phyloP scores from a whole-genome alignment of 2,113 vertebrate species.

The Vidua chalybeata region DNA sequence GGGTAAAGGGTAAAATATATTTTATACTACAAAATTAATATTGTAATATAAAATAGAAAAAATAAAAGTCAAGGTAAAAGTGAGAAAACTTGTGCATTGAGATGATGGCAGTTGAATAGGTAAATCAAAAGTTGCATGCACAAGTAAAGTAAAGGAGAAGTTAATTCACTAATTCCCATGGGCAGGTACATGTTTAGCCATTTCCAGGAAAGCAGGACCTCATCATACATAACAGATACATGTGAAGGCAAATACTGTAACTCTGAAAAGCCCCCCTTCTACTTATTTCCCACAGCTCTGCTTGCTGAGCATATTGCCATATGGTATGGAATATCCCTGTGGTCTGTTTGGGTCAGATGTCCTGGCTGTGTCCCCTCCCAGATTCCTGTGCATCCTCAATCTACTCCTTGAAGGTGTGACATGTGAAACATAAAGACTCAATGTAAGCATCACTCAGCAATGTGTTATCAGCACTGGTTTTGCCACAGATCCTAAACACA shows the following conservation, averaged over 20 bases:
- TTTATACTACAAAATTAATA: neutral
- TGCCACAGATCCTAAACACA: neutral
- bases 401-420: neutral
- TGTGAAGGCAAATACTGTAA: neutral
- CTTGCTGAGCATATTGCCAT: neutral
- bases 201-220: neutral
- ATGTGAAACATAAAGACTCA: neutral
- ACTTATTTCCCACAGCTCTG: neutral
- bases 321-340: neutral
- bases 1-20: neutral
- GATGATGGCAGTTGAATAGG: neutral
- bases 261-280: neutral
- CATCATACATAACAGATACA: neutral
- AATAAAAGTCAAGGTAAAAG: neutral
- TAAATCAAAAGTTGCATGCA: neutral
- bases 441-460: neutral
- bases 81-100: neutral
- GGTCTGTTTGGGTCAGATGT: neutral
- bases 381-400: neutral
- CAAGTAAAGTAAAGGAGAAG: neutral
- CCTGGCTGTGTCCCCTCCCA: accelerated
- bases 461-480: neutral
- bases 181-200: neutral
- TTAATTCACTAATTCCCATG: neutral
- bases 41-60: neutral